Conservation (phyloP, 1,140 invertebrate genomes). For the Phocides pigmalion region DNA sequence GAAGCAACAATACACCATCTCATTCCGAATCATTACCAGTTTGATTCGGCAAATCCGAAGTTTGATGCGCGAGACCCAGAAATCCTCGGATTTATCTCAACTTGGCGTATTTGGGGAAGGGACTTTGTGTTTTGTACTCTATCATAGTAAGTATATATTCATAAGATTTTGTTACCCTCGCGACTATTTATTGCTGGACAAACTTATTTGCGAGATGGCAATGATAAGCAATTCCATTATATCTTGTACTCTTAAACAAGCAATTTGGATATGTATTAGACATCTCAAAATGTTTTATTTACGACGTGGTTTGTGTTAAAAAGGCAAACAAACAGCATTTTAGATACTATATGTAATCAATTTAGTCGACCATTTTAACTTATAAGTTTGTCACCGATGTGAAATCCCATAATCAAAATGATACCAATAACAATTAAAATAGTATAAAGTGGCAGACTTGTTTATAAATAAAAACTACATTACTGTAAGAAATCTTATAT, state of each 20-base stretch:
- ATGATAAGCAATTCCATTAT: background rate
- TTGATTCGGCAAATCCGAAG: constrained; percentile 48
- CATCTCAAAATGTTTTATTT: background rate
- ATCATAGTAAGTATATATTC: constrained; percentile 6
- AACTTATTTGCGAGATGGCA: background rate
- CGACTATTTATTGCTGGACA: background rate
- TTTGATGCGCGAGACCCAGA: constrained; percentile 41
- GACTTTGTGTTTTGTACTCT: no score
- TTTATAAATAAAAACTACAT: no score
- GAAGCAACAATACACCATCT: constrained; percentile 40
- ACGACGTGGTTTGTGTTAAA: no score
- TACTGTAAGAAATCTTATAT: no score
- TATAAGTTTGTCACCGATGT: no score
- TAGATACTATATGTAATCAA: no score
- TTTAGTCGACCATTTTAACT: no score
- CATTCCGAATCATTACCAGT: constrained; percentile 52
- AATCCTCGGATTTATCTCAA: constrained; percentile 45
- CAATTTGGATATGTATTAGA: background rate
- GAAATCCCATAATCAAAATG: no score
- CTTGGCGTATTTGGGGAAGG: constrained; percentile 30
- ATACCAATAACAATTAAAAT: no score
- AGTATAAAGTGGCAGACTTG: no score
- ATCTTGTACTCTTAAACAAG: background rate
- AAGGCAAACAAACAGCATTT: no score
- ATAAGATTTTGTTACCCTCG: background rate